Percentiles rank a stretch among this genome's conserved stretches.
Evolutionary conservation across 1,140 invertebrate genomes (phyloP).

Genomic region (Teleopsis dalmanni): DNA sequence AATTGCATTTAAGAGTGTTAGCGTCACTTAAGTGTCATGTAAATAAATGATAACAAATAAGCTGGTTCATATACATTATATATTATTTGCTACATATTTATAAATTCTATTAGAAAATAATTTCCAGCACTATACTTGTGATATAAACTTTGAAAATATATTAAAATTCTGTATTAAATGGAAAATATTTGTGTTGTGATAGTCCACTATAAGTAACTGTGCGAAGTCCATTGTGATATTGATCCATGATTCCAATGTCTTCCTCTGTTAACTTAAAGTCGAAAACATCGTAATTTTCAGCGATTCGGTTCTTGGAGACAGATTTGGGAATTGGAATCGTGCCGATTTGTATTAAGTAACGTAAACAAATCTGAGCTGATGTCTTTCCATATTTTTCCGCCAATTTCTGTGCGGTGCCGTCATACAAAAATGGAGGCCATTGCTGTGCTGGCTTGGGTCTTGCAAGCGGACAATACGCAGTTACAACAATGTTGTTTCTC

Average conservation of each 20-base stretch:
- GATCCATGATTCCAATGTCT: slow-evolving; percentile 55
- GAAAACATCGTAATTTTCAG: slow-evolving; percentile 65
- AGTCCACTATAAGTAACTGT: slow-evolving; percentile 46
- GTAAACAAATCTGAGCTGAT: slow-evolving; percentile 61
- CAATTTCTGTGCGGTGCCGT: slow-evolving; percentile 53
- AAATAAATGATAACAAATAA: too few species aligned
- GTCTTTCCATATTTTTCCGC: slow-evolving; percentile 62
- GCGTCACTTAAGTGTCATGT: too few species aligned
- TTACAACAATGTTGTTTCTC: slow-evolving; percentile 58
- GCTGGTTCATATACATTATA: too few species aligned
- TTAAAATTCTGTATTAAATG: slow-evolving; percentile 50
- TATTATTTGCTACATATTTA: too few species aligned
- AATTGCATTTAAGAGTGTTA: too few species aligned
- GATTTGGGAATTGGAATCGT: slow-evolving; percentile 70
- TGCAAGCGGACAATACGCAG: slow-evolving; percentile 75
- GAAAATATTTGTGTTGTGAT: slow-evolving; percentile 53
- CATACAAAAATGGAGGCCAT: slow-evolving; percentile 47
- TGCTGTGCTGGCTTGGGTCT: slow-evolving; percentile 48
- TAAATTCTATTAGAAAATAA: too few species aligned
- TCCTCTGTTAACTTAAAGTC: slow-evolving; percentile 59
- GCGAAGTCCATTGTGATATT: slow-evolving; percentile 53
- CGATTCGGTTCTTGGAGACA: slow-evolving; percentile 57
- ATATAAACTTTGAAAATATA: too few species aligned
- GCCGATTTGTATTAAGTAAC: slow-evolving; percentile 56
- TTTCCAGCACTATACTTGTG: too few species aligned